phyloP scores from a whole-genome alignment of 2,797 vertebrate species.

The Helarctos malayanus region DNA sequence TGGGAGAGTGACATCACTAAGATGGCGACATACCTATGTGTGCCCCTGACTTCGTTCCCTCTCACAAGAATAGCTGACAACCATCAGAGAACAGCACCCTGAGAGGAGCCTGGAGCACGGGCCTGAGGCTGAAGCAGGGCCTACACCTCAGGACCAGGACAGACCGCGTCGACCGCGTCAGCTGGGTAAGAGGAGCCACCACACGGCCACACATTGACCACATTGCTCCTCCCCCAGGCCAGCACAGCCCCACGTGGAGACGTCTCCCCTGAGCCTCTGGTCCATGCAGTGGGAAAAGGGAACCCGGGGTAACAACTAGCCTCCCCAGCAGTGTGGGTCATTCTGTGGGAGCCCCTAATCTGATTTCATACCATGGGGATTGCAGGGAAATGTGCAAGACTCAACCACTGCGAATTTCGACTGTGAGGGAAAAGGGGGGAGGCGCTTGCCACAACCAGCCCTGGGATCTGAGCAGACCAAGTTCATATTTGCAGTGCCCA shows the following conservation, averaged over 20 bases:
- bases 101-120: background rate
- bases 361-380: background rate
- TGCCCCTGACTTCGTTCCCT: background rate
- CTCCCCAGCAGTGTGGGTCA: background rate
- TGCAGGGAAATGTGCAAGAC: background rate
- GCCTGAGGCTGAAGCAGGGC: background rate
- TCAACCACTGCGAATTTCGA: background rate
- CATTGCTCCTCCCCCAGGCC: background rate
- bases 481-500: background rate
- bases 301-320: background rate
- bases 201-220: background rate
- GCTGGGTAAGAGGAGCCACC: rapidly evolving
- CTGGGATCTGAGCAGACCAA: background rate
- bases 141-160: background rate
- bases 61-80: background rate
- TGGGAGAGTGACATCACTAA: background rate
- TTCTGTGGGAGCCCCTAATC: background rate
- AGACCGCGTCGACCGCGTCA: rapidly evolving
- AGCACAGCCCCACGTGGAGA: background rate
- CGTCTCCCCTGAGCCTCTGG: background rate
- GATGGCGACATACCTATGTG: background rate
- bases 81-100: rapidly evolving
- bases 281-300: background rate
- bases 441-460: background rate
- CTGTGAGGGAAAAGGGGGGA: background rate